phyloP scores from a whole-genome alignment of 2,113 vertebrate species.

The Ctenodactylus gundi region DNA sequence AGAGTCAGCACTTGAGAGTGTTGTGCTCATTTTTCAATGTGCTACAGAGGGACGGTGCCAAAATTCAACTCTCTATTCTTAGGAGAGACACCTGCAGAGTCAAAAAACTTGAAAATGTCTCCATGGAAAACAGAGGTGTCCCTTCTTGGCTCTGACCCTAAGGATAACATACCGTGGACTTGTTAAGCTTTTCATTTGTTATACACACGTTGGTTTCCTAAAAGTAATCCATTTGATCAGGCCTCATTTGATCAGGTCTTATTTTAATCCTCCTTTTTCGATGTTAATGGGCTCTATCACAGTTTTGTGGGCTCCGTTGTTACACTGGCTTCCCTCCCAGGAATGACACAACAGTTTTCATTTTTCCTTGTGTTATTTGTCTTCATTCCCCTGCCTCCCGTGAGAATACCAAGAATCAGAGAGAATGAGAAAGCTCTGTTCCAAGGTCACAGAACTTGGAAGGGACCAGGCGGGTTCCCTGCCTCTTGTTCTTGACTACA shows the following conservation, averaged over 20 bases:
- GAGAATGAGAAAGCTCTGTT: not conserved
- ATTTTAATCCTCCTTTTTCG: not conserved
- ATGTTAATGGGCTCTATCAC: not conserved
- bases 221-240: not conserved
- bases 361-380: not conserved
- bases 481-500: not conserved
- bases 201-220: not conserved
- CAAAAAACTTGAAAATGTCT: not conserved
- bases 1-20: slow-evolving; percentile 5
- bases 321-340: not conserved
- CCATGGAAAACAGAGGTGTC: not conserved
- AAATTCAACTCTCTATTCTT: not conserved
- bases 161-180: not conserved
- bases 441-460: not conserved
- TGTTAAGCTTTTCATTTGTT: not conserved
- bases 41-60: not conserved
- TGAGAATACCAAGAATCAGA: not conserved
- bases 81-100: not conserved
- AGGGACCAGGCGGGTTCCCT: not conserved
- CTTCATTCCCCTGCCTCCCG: no score
- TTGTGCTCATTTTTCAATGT: not conserved
- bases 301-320: not conserved
- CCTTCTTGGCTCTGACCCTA: not conserved
- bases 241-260: not conserved
- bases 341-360: not conserved